Base-by-base conservation (phyloP, 1,140 invertebrate genomes). In the Caenorhabditis latens region DNA sequence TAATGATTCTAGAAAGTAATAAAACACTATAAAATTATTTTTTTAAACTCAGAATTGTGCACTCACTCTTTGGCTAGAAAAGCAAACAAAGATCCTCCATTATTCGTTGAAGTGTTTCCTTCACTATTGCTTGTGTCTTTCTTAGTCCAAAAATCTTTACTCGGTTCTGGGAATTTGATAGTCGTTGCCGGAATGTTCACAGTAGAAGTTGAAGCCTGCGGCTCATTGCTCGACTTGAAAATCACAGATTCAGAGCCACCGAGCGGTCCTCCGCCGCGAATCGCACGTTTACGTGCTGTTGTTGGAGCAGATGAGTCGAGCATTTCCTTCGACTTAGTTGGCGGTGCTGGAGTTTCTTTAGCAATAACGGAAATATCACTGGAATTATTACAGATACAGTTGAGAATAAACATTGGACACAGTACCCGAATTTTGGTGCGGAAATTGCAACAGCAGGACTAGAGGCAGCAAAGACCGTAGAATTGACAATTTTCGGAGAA, bases 181-280 rank as follows among this genome's bases (percentile, higher is more conserved):
- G 21, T 85, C 3, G 67, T 67, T 24, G 63, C 24, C 3, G 84
- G 84, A 57, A 85, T 75, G 11, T 14, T 42, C 32, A 71, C 48
- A 3, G 32, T 43, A 9, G 61, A 63, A 40, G 84, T 63, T 8
- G 61, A 46, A 40, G 48, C 67, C 19, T 48, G 46, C 2, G 21
- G 16, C 19, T 58, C 84, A 42, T 57, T 58, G 50, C 48, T 32
- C 4, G 63, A 65, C 19, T 67, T 65, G 67, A 85, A 85, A 79
- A 61, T 32, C 14, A 85, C 65, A 5, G 48, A 40, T 50, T 85
- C 84, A 11, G 46, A 16, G 19, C 43, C 84, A 16, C 65, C 65
- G 16, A 43, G 40, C 19, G 84, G 84, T 16, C 84, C 84, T 43
- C 84, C 84, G 11, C 84, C 84, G 53, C 84, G 84, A 58, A 85